Evolutionary conservation across 1,140 invertebrate species (phyloP), one percentile per base, ranked within the genome.

Genomic region (Penaeus indicus): DNA sequence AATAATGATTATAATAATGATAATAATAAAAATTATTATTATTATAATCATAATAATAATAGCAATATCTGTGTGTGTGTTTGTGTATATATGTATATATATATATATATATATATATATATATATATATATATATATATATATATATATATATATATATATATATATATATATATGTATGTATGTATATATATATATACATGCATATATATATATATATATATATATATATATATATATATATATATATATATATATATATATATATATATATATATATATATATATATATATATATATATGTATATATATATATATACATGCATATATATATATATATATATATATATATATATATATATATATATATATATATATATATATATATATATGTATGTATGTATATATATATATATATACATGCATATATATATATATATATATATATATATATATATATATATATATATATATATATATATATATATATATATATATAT

Each of bases 141-240:
- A 78, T 78, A 78, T 38, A 78, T 78, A 78, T 38, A 32, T 38
- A 78, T 38, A 32, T 38, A 78, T 38, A 78, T 38, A 27, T 38
- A 78, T 60, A 81, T 60, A 81, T 10, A 81, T 60, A 81, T 60
- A 81, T 60, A 61, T 60, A 81, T 60, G 61, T 60, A 81, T 60
- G 61, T 60, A 81, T 60, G 54, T 81, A 61, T 60, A 81, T 81
- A 81, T 22, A 81, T 81, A 81, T 22, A 61, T 81, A 60, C 8
- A 81, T 81, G 61, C 16, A 81, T 61, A 81, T 60, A 81, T 60
- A 61, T 7, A 81, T 81, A 81, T 60, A 81, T 81, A 81, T 22
- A 81, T 60, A 81, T 11, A 81, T 60, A 81, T 60, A 81, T 60
- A 60, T 60, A 81, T 60, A 81, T 60, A 81, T 60, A 81, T 22